These are phyloP conservation scores for Oncorhynchus nerka DNA, from an alignment of 2,113 vertebrate genomes.

Conservation along the genomic window DNA sequence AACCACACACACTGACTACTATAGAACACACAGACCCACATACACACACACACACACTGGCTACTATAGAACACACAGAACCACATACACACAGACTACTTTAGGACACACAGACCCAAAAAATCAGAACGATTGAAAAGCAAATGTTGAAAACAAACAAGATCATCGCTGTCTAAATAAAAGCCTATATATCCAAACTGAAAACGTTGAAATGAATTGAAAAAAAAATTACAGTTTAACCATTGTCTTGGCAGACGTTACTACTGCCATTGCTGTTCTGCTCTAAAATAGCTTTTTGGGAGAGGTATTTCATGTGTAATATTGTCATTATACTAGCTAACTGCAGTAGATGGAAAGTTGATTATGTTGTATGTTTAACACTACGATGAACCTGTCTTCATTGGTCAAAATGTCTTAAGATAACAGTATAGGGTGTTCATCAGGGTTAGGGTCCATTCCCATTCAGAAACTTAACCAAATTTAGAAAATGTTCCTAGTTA, in stretches of 20 bases:
- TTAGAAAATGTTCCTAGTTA: background rate
- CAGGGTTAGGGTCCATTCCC: background rate
- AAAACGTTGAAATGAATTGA: background rate
- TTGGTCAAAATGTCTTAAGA: background rate
- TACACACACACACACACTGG: too few species aligned
- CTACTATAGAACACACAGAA: too few species aligned
- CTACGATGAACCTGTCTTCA: background rate
- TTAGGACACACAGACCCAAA: too few species aligned
- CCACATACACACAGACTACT: too few species aligned
- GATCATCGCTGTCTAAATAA: background rate
- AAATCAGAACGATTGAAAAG: background rate
- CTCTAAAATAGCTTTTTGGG: conserved; percentile 19
- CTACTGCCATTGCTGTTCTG: background rate
- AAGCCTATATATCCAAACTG: too few species aligned
- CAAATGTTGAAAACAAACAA: background rate
- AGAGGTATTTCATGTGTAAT: conserved; percentile 13
- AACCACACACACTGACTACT: too few species aligned
- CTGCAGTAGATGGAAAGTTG: background rate
- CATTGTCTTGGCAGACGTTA: background rate
- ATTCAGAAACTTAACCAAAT: too few species aligned
- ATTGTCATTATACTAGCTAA: background rate
- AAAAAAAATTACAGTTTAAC: too few species aligned
- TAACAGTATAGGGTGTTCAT: background rate
- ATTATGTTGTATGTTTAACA: background rate
- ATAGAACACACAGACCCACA: too few species aligned